Conservation (phyloP, 2,888 invertebrate genomes). For the Drosophila pullipes region DNA sequence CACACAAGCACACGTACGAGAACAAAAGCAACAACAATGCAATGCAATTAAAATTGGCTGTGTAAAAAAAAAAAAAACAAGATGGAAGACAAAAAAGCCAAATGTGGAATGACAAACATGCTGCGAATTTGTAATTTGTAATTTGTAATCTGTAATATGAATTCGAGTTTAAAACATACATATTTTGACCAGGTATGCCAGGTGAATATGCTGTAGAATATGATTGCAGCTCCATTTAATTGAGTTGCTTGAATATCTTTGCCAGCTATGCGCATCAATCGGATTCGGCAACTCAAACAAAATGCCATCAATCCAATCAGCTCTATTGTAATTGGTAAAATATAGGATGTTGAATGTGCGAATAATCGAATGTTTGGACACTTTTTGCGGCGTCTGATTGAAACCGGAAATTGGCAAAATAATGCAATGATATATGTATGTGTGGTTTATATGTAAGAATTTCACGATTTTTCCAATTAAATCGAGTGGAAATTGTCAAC, state of each 20-base stretch:
- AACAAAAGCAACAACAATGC: constrained; percentile 66
- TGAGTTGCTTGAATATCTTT: constrained; percentile 64
- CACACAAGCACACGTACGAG: constrained; percentile 15
- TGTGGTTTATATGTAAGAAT: constrained; percentile 10
- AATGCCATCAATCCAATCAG: constrained; percentile 76
- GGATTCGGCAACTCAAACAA: constrained; percentile 11
- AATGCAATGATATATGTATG: constrained; percentile 36
- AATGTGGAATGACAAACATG: constrained; percentile 77
- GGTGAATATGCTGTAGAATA: constrained; percentile 49
- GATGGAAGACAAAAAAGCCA: constrained; percentile 39
- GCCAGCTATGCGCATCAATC: constrained; percentile 25
- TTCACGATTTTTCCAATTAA: neutral
- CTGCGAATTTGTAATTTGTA: constrained; percentile 76
- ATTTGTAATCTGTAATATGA: constrained; percentile 69
- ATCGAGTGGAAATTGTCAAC: constrained; percentile 23
- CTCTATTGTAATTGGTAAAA: constrained; percentile 72
- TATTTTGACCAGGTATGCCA: constrained; percentile 28
- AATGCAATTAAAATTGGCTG: constrained; percentile 77
- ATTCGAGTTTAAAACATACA: constrained; percentile 66
- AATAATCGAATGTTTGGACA: constrained; percentile 65
- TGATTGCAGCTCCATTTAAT: constrained; percentile 75
- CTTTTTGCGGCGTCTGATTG: constrained; percentile 72
- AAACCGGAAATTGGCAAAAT: constrained; percentile 65
- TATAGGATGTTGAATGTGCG: constrained; percentile 63
- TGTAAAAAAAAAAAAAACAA: constrained; percentile 30